Evolutionary conservation across 2,888 invertebrate species (phyloP).

Genomic region (Volucella zonaria): DNA sequence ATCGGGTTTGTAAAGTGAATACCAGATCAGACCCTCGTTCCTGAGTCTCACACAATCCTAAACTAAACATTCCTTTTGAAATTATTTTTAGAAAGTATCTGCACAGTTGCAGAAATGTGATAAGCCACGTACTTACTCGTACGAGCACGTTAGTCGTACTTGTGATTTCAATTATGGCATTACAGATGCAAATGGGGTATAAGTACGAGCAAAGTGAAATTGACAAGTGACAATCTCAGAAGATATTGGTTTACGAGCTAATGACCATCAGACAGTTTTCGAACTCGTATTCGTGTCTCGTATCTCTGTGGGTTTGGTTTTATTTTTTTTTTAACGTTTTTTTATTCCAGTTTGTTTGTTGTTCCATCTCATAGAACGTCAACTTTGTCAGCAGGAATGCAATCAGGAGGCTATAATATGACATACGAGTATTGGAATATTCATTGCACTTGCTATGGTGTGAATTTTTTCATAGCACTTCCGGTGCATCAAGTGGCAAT

Average conservation of each 20-base stretch:
- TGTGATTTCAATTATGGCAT: no score
- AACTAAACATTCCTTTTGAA: not conserved
- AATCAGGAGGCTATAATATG: slow-evolving; percentile 39
- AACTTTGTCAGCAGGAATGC: slow-evolving; percentile 62
- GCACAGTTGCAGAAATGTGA: slow-evolving; percentile 5
- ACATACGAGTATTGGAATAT: slow-evolving; percentile 1
- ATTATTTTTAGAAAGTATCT: slow-evolving; percentile 48
- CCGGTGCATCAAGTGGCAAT: slow-evolving; percentile 50
- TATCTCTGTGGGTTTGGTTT: not conserved
- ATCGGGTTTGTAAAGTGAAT: slow-evolving; percentile 13
- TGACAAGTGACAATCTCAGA: slow-evolving; percentile 28
- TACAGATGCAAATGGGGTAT: not conserved
- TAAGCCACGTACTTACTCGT: not conserved
- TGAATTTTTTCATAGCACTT: slow-evolving; percentile 32
- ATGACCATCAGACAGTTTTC: slow-evolving; percentile 5
- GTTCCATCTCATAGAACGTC: slow-evolving; percentile 24
- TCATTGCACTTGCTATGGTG: slow-evolving; percentile 12
- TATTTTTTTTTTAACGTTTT: slow-evolving; percentile 4
- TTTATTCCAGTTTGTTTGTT: slow-evolving; percentile 19
- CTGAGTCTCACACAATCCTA: not conserved
- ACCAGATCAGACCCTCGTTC: not conserved
- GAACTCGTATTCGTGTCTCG: slow-evolving; percentile 11
- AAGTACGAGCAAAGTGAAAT: slow-evolving; percentile 8
- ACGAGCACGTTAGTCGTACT: no score
- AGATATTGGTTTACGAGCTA: not conserved